phyloP scores from a whole-genome alignment of 2,888 invertebrate genomes.

The Caenorhabditis auriculariae region DNA sequence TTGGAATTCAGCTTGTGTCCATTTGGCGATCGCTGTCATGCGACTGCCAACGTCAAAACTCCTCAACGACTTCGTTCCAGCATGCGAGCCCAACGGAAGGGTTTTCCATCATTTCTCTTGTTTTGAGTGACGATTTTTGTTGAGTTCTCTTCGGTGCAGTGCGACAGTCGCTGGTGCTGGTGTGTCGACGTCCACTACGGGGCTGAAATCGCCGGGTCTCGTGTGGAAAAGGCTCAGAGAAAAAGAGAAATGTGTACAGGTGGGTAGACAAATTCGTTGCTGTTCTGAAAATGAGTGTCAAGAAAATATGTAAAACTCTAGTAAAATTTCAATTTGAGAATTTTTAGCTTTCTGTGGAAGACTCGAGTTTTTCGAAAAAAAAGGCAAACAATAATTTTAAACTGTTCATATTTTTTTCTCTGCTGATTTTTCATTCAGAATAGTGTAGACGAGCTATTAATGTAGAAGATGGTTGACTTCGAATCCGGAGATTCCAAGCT shows the following conservation, averaged over 20 bases:
- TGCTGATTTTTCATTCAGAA: not conserved
- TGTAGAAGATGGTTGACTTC: no score
- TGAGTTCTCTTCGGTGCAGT: slow-evolving; percentile 43
- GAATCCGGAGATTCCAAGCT: not conserved
- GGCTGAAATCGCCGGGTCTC: slow-evolving; percentile 29
- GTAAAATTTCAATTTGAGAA: no score
- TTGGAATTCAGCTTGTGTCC: slow-evolving; percentile 49
- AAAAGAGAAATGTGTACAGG: slow-evolving; percentile 32
- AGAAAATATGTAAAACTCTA: no score
- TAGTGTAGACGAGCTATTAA: no score
- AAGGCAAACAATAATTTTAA: no score
- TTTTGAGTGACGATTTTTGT: no score
- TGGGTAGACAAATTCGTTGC: not conserved
- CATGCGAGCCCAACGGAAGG: slow-evolving; percentile 39
- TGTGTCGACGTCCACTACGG: slow-evolving; percentile 50
- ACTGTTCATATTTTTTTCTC: no score
- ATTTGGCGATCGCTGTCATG: slow-evolving; percentile 44
- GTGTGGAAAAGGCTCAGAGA: slow-evolving; percentile 17
- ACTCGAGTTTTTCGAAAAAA: no score
- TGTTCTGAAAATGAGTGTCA: not conserved
- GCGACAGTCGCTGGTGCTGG: slow-evolving; percentile 48
- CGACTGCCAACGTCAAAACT: slow-evolving; percentile 39
- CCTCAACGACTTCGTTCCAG: slow-evolving; percentile 46
- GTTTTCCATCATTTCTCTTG: slow-evolving; percentile 31
- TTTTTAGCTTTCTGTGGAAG: no score